A percentile compares a stretch with the other conserved stretches of the same genome.
Conservation (phyloP, 2,797 vertebrate species). For the Lophotriccus pileatus region DNA sequence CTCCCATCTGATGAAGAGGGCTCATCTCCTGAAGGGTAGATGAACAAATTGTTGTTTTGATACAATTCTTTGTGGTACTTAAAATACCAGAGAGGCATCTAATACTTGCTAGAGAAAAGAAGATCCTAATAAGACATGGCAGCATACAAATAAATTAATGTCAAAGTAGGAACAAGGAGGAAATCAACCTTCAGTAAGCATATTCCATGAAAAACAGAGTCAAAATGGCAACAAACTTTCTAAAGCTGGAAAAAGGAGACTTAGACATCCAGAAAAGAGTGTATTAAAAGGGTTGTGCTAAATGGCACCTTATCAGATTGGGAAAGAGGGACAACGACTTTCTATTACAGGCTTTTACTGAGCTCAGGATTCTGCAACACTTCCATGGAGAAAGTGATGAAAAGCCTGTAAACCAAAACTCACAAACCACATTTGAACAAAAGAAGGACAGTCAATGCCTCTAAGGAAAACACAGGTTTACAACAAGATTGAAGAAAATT, state of each 20-base stretch:
- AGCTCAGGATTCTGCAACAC: neutral
- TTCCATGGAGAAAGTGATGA: neutral
- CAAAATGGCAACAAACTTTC: neutral
- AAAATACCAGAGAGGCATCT: neutral
- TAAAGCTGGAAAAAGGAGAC: neutral
- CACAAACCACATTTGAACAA: neutral
- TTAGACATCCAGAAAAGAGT: neutral
- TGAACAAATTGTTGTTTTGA: neutral
- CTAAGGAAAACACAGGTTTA: neutral
- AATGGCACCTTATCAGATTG: neutral
- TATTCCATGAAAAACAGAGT: neutral
- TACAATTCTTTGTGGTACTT: neutral
- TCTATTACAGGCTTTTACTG: neutral
- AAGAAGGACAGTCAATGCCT: neutral
- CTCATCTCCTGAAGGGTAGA: constrained; percentile 31
- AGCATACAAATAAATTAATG: neutral
- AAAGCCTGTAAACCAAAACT: neutral
- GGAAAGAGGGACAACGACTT: neutral
- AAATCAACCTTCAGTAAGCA: neutral
- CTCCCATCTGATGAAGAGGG: neutral
- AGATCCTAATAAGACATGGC: neutral
- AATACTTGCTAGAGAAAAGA: neutral
- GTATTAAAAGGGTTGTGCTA: neutral
- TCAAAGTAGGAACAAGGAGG: neutral
- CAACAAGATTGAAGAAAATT: neutral